phyloP scores from a whole-genome alignment of 2,797 vertebrate genomes.

The Lepidocolaptes lacrymiger region DNA sequence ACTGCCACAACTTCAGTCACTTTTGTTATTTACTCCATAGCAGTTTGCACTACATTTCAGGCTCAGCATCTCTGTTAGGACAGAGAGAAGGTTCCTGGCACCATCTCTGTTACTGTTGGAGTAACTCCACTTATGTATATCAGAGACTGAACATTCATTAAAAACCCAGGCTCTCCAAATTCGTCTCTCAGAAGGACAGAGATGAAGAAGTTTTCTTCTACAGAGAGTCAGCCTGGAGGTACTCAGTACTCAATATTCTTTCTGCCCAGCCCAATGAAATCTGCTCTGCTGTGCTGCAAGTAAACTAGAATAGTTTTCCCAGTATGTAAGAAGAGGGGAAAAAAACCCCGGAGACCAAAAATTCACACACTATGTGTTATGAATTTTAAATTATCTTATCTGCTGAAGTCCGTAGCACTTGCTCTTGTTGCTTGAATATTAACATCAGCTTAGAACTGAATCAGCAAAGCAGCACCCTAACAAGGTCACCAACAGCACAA shows the following conservation, averaged over 20 bases:
- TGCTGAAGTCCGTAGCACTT: neutral
- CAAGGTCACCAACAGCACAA: conserved; percentile 8
- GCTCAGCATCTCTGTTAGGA: neutral
- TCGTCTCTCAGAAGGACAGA: neutral
- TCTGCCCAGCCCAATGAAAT: neutral
- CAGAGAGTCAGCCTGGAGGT: neutral
- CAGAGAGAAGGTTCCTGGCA: neutral
- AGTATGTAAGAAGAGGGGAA: neutral
- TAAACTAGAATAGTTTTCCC: neutral
- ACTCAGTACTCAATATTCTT: neutral
- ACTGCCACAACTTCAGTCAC: neutral
- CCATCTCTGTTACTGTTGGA: neutral
- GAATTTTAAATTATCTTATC: conserved; percentile 42
- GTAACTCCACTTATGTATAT: neutral
- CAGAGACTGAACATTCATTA: conserved; percentile 7
- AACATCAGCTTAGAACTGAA: conserved; percentile 30
- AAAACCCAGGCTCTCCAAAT: neutral
- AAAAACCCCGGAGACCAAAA: neutral
- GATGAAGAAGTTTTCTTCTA: neutral
- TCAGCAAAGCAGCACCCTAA: neutral
- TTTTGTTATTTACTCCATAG: neutral
- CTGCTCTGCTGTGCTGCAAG: neutral
- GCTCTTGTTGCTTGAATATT: conserved; percentile 27
- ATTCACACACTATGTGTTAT: neutral
- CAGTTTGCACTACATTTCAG: neutral